phyloP scores from a whole-genome alignment of 2,797 vertebrate species.

The Podarcis lilfordi region DNA sequence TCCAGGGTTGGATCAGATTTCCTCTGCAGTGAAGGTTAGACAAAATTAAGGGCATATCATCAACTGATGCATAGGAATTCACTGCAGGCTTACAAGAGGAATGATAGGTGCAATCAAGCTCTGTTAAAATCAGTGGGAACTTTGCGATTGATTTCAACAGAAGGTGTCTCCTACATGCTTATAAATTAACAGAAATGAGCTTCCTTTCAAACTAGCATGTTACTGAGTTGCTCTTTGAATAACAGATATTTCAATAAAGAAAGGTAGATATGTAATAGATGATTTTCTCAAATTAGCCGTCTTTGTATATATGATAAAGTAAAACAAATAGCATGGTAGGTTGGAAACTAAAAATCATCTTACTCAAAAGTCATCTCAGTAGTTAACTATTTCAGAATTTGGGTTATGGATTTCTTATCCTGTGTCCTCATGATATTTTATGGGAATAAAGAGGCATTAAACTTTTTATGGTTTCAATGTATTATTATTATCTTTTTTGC shows the following conservation, averaged over 20 bases:
- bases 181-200: conserved; percentile 20
- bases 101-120: not conserved
- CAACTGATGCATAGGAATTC: conserved; percentile 48
- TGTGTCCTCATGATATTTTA: not conserved
- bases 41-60: conserved; percentile 55
- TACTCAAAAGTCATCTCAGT: not conserved
- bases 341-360: not conserved
- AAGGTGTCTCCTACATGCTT: not conserved
- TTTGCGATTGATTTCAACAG: not conserved
- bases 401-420: not conserved
- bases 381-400: not conserved
- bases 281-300: conserved; percentile 7
- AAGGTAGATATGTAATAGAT: not conserved
- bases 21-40: conserved; percentile 49
- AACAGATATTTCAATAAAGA: conserved; percentile 18
- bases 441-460: not conserved
- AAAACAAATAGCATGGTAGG: not conserved
- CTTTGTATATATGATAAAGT: not conserved
- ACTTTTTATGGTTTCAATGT: no score
- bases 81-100: conserved; percentile 29
- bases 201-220: conserved; percentile 15
- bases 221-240: conserved; percentile 26
- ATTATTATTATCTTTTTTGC: no score
- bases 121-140: not conserved
- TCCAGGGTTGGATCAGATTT: conserved; percentile 41